These are phyloP conservation scores for Nomada ruficornis DNA, from an alignment of 2,888 invertebrate genomes.

Conservation along the genomic window DNA sequence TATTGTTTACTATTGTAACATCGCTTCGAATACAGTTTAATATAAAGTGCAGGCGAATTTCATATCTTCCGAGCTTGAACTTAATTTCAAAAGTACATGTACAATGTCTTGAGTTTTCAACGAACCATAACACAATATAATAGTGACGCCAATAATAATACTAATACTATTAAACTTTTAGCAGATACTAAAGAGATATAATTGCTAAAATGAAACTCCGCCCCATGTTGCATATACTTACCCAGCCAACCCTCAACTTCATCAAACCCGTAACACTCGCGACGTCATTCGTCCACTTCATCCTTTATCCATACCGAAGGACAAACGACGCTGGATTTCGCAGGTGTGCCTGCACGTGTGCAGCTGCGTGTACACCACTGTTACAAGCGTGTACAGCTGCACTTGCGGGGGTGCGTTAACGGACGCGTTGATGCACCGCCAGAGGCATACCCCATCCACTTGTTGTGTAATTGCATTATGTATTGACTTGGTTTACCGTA, in stretches of 20 bases:
- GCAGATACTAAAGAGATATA: neutral
- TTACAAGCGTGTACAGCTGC: slow-evolving; percentile 45
- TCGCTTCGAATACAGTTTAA: too few relatives aligned
- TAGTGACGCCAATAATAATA: too few relatives aligned
- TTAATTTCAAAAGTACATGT: too few relatives aligned
- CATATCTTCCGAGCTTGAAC: too few relatives aligned
- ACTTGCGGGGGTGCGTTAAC: slow-evolving; percentile 68
- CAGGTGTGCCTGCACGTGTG: slow-evolving; percentile 20
- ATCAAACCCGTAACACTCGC: neutral
- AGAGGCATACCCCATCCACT: slow-evolving; percentile 73
- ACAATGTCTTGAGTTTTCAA: too few relatives aligned
- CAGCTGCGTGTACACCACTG: slow-evolving; percentile 11
- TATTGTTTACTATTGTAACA: too few relatives aligned
- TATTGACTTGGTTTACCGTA: slow-evolving; percentile 80
- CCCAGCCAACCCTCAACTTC: neutral
- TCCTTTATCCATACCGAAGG: neutral
- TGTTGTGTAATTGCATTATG: slow-evolving; percentile 81
- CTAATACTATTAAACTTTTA: too few relatives aligned
- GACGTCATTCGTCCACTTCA: neutral
- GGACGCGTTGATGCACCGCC: slow-evolving; percentile 72
- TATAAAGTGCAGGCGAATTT: too few relatives aligned
- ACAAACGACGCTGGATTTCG: neutral
- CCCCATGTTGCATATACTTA: neutral
- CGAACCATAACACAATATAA: too few relatives aligned
- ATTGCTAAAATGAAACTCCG: too few relatives aligned